Base-by-base conservation (phyloP, 2,888 invertebrate genomes). In the Euphydryas editha region DNA sequence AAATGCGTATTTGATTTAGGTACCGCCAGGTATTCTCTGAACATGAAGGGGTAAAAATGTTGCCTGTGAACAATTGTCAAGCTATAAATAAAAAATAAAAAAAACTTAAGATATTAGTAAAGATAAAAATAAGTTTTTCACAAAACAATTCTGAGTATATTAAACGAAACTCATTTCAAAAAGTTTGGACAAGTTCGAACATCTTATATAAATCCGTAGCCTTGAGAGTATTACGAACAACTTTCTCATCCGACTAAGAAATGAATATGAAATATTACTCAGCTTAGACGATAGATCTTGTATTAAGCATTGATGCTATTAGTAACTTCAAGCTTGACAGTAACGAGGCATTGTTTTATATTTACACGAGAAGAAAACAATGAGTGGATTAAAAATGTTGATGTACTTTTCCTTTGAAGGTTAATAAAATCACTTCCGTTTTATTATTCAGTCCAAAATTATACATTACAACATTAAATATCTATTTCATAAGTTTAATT, bases 141-240 rank as follows among this genome's bases (percentile, higher is more conserved):
- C 30, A 30, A 30, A 30, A 30, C 30, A 44, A 44, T n/a, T n/a
- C 56, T 36, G 24, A 60, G 63, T 51, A 67, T 47, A 64, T 67
- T 58, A 68, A 61, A 68, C 64, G 64, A 68, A 68, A 68, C 68
- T 68, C 68, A 64, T 64, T 63, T 62, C 58, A 58, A 24, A 39
- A 62, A 62, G 37, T 67, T 62, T 30, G 10, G 15, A n/a, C 17
- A 67, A 62, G 37, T 62, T 62, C 30, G 44, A 54, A 62, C 58
- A 18, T 51, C 60, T 67, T 67, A 62, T 62, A 67, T 62, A 67
- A 66, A 62, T 67, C 66, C 51, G 51, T 21, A 39, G 60, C 49
- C 62, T 67, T 51, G 54, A 67, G 62, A 56, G 61, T 67, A 62
- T 67, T 58, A 58, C 66, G 58, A 62, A 15, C n/a, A 60, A 67